Evolutionary conservation across 1,140 invertebrate genomes (phyloP).

Genomic region (Euglossa dilemma): DNA sequence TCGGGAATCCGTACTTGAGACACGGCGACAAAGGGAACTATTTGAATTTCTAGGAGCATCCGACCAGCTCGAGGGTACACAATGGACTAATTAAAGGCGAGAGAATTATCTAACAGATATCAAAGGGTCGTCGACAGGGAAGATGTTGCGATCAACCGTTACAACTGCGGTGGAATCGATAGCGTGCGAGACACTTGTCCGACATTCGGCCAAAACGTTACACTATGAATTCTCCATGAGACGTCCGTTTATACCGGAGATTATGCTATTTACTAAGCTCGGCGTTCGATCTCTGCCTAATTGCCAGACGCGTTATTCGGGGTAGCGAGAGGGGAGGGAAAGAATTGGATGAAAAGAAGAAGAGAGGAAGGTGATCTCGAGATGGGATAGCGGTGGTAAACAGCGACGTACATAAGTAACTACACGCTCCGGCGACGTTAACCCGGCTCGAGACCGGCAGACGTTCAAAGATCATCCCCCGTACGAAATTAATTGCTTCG

Average conservation of each 20-base stretch:
- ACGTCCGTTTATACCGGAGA: not conserved
- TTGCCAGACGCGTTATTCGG: no score
- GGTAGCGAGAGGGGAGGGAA: no score
- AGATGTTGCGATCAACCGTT: not conserved
- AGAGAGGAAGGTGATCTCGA: not conserved
- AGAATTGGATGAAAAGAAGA: no score
- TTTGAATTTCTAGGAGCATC: slow-evolving; percentile 22
- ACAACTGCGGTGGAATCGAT: not conserved
- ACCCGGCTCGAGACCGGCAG: not conserved
- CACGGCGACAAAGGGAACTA: slow-evolving; percentile 20
- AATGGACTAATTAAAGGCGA: slow-evolving; percentile 35
- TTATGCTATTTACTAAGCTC: no score
- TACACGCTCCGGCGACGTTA: not conserved
- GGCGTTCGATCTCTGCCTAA: no score
- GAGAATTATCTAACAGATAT: slow-evolving; percentile 12
- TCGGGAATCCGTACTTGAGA: not conserved
- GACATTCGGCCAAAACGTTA: not conserved
- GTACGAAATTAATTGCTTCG: not conserved
- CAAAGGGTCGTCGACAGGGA: not conserved
- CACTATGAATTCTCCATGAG: not conserved
- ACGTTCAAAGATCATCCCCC: not conserved
- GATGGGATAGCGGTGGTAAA: no score
- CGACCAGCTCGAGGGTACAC: not conserved
- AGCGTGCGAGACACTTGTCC: not conserved
- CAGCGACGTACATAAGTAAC: no score